phyloP scores from a whole-genome alignment of 64 coral and sea anemone species.

The Stichodactyla mertensii region DNA sequence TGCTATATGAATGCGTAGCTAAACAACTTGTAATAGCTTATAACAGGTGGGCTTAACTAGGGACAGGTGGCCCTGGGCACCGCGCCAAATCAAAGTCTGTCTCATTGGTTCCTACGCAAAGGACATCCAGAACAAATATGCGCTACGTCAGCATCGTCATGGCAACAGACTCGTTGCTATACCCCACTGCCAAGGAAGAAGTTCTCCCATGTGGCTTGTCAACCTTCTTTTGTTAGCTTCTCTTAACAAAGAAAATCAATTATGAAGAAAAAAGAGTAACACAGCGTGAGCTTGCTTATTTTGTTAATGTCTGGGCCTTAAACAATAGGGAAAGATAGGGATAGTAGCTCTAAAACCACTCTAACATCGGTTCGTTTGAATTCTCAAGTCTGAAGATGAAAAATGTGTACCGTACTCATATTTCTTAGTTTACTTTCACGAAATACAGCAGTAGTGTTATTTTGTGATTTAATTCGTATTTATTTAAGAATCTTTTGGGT shows the following conservation, averaged over 20 bases:
- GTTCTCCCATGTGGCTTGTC: background rate
- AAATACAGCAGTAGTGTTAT: too few relatives aligned
- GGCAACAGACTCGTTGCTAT: background rate
- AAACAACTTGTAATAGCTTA: constrained; percentile 2
- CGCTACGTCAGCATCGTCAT: background rate
- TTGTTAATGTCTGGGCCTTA: background rate
- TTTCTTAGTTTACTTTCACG: too few relatives aligned
- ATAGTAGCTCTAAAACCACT: too few relatives aligned
- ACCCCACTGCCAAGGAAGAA: background rate
- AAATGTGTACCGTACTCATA: too few relatives aligned
- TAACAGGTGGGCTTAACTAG: background rate
- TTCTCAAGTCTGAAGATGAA: too few relatives aligned
- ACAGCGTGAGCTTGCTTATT: background rate
- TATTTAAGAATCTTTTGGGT: too few relatives aligned
- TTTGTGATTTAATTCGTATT: too few relatives aligned
- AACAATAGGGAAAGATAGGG: too few relatives aligned
- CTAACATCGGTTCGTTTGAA: too few relatives aligned
- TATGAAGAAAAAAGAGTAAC: background rate
- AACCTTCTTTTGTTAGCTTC: background rate
- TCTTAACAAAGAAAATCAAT: background rate
- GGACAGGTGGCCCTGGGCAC: background rate
- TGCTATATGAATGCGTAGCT: background rate
- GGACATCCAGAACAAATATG: background rate
- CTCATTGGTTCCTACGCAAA: background rate
- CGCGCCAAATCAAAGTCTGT: constrained; percentile 30